Evolutionary conservation across 2,797 vertebrate species (phyloP).

Genomic region (Limnodromus scolopaceus): DNA sequence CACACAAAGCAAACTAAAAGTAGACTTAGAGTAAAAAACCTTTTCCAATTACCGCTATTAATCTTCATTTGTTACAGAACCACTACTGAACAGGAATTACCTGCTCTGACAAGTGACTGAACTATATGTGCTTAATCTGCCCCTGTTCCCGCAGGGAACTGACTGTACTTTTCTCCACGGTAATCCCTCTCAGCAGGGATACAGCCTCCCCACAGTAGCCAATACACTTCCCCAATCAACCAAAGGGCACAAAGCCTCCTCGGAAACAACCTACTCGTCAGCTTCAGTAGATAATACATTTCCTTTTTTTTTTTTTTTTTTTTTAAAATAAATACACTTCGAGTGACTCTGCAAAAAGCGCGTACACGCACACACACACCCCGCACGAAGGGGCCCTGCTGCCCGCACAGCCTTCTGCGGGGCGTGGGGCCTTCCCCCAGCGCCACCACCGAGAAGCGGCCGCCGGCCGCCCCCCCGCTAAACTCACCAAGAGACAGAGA

Average conservation of each 20-base stretch:
- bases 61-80: background rate
- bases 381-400: fast-evolving
- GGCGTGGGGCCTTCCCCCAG: background rate
- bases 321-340: fast-evolving
- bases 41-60: background rate
- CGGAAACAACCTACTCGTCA: background rate
- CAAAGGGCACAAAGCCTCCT: background rate
- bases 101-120: background rate
- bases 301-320: background rate
- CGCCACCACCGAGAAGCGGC: fast-evolving
- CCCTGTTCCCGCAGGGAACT: background rate
- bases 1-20: background rate
- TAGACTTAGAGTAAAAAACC: fast-evolving
- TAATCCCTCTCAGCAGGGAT: fast-evolving
- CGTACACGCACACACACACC: too few relatives aligned
- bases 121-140: fast-evolving
- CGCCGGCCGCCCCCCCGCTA: too few relatives aligned
- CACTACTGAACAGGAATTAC: background rate
- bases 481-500: fast-evolving
- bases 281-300: fast-evolving
- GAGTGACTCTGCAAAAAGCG: background rate
- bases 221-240: background rate
- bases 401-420: background rate
- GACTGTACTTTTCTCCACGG: background rate
- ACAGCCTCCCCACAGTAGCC: background rate